Evolutionary conservation across 2,888 invertebrate genomes (phyloP), one percentile per base, ranked within the genome.

Genomic region (Lasioglossum lativentre): DNA sequence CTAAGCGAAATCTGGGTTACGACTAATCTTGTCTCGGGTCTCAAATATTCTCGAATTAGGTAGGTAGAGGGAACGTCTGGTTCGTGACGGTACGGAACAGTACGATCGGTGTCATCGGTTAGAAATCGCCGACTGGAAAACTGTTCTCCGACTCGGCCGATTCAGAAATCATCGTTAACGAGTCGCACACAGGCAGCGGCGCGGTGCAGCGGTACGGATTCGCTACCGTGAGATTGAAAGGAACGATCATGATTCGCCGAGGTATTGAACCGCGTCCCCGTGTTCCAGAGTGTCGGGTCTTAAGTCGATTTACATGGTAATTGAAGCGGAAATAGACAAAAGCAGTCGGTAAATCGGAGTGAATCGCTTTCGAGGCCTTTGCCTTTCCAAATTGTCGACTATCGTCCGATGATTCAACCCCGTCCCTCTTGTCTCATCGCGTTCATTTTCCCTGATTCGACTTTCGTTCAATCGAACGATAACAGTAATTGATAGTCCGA

Each of bases 301-400:
- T 88, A 82, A 86, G 78, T 76, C 88, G 86, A 90, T 90, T 90
- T 88, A 72, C 90, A 88, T 90, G 80, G 81, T 84, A 88, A 90
- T 90, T 80, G 81, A 72, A 68, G 77, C 82, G 82, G 84, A 88
- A 90, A 85, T 81, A 80, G 86, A 86, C 88, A 85, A 85, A 89
- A 82, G 77, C 78, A 73, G 70, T 56, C 66, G 75, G 73, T 68
- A 77, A 77, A 82, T 87, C 80, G n/a, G 75, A 77, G 80, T 79
- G 73, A 82, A 78, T 85, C 84, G 79, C 68, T 82, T 75, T 88
- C 75, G 78, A 42, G 47, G 82, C 38, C 56, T 56, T 63, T 63
- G 71, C 75, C 73, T 81, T 76, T 63, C 74, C 70, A 73, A 82
- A 75, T 89, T 73, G n/a, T 19, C 45, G 66, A 82, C 83, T 78